phyloP scores from a whole-genome alignment of 2,888 invertebrate species.

The Dilophus febrilis region DNA sequence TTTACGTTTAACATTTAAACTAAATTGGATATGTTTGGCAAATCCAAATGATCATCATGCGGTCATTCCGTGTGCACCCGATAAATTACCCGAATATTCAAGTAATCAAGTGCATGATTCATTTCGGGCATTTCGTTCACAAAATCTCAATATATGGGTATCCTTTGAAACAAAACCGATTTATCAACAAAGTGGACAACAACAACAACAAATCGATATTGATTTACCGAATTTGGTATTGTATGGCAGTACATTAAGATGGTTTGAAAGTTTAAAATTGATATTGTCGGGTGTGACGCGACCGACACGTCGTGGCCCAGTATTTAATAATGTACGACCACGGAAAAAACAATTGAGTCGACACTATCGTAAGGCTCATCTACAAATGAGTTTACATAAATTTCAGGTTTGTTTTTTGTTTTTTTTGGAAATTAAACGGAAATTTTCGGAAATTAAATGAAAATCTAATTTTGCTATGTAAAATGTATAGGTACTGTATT shows the following conservation, averaged over 20 bases:
- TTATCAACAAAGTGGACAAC: slow-evolving; percentile 31
- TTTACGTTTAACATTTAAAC: slow-evolving; percentile 62
- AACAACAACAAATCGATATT: slow-evolving; percentile 32
- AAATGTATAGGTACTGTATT: slow-evolving; percentile 42
- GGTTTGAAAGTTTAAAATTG: slow-evolving; percentile 91
- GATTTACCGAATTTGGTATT: slow-evolving; percentile 50
- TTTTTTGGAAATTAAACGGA: too few species aligned
- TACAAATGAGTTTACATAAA: slow-evolving; percentile 74
- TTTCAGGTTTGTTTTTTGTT: slow-evolving; percentile 35
- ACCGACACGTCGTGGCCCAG: slow-evolving; percentile 78
- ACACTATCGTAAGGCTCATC: slow-evolving; percentile 74
- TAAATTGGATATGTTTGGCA: slow-evolving; percentile 83
- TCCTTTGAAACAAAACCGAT: slow-evolving; percentile 58
- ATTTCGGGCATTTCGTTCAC: slow-evolving; percentile 83
- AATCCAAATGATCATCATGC: slow-evolving; percentile 93
- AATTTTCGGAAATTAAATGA: too few species aligned
- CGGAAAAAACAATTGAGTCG: slow-evolving; percentile 82
- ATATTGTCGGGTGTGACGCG: slow-evolving; percentile 84
- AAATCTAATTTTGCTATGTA: too few species aligned
- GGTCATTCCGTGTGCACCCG: slow-evolving; percentile 89
- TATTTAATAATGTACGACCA: slow-evolving; percentile 71
- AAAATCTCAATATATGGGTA: slow-evolving; percentile 62
- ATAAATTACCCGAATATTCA: slow-evolving; percentile 90
- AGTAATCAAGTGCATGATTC: slow-evolving; percentile 93
- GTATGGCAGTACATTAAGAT: slow-evolving; percentile 83